phyloP scores from a whole-genome alignment of 1,140 invertebrate genomes.

The Trinorchestia longiramus region DNA sequence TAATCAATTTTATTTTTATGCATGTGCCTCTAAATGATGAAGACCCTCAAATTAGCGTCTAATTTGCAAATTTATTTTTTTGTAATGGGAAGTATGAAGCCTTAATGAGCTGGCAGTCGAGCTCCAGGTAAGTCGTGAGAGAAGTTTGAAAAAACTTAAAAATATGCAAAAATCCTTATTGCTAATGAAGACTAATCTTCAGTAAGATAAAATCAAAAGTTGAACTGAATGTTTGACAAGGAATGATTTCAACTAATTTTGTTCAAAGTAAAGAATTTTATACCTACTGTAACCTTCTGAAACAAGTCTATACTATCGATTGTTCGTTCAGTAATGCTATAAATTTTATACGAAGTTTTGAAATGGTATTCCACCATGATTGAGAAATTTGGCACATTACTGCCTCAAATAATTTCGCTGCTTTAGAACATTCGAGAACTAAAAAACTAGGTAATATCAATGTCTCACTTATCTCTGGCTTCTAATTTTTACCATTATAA shows the following conservation, averaged over 20 bases:
- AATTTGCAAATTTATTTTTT: background rate
- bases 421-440: no score
- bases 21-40: background rate
- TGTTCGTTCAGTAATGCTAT: background rate
- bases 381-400: background rate
- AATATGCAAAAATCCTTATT: background rate
- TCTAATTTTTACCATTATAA: no score
- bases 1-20: background rate
- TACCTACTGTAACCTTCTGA: background rate
- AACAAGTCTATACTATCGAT: background rate
- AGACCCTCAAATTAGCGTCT: background rate
- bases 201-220: background rate
- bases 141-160: background rate
- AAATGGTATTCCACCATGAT: background rate
- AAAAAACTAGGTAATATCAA: no score
- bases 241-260: background rate
- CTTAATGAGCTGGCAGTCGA: background rate
- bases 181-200: background rate
- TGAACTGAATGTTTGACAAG: background rate
- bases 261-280: background rate
- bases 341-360: background rate
- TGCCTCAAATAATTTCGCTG: no score
- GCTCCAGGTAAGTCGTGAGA: background rate
- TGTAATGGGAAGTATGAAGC: background rate
- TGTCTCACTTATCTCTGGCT: no score